Conservation (phyloP, 2,113 vertebrate species). For the Xenopus borealis region DNA sequence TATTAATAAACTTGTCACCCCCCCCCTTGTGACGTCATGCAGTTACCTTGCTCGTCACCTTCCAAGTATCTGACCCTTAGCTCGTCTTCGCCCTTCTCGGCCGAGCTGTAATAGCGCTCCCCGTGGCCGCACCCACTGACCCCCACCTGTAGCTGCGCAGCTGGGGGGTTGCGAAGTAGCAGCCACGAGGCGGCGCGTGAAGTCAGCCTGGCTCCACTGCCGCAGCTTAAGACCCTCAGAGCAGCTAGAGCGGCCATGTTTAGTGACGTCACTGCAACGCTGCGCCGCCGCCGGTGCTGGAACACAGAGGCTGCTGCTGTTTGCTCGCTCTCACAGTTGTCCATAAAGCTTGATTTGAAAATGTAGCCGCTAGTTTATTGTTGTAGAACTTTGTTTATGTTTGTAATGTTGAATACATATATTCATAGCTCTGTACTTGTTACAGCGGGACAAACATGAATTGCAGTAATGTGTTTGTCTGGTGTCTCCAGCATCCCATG, state of each 20-base stretch:
- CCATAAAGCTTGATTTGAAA: conserved; percentile 34
- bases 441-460: too few species aligned
- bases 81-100: conserved; percentile 75
- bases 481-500: too few species aligned
- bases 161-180: neutral
- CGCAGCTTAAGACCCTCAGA: conserved; percentile 39
- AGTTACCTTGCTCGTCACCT: conserved; percentile 72
- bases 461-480: too few species aligned
- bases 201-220: neutral
- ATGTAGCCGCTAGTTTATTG: neutral
- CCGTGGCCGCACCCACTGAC: conserved; percentile 10
- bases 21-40: conserved; percentile 30
- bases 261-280: conserved; percentile 23
- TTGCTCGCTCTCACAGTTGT: neutral
- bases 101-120: conserved; percentile 72
- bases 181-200: conserved; percentile 37
- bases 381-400: too few species aligned
- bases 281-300: conserved; percentile 22
- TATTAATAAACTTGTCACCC: neutral
- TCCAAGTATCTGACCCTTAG: conserved; percentile 81
- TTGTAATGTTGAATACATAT: too few species aligned
- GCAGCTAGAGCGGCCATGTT: conserved; percentile 48
- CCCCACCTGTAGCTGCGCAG: conserved; percentile 2
- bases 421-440: too few species aligned
- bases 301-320: conserved; percentile 2